phyloP scores from a whole-genome alignment of 2,113 vertebrate genomes.

The Menura novaehollandiae region DNA sequence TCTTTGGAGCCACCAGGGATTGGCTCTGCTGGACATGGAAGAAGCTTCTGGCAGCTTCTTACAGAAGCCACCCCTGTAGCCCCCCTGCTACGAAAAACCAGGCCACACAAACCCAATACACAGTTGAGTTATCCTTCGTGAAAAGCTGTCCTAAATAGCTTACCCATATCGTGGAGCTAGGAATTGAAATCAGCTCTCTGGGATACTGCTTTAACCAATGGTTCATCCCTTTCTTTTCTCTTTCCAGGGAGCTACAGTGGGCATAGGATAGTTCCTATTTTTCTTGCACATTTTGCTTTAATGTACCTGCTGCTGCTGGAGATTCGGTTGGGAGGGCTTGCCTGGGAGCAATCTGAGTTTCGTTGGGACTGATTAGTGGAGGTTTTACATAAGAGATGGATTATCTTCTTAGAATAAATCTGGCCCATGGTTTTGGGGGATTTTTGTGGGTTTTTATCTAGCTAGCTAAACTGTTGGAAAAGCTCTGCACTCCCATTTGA shows the following conservation, averaged over 20 bases:
- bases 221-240: neutral
- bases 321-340: neutral
- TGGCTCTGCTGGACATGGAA: too few species aligned
- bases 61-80: too few species aligned
- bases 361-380: neutral
- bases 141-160: neutral
- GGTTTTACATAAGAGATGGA: constrained; percentile 48
- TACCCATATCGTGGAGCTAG: neutral
- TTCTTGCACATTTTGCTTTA: neutral
- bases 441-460: neutral
- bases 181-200: neutral
- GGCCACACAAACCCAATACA: too few species aligned
- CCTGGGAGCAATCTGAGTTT: neutral
- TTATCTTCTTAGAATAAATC: constrained; percentile 31
- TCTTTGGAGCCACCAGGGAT: too few species aligned
- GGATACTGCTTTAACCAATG: neutral
- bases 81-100: too few species aligned
- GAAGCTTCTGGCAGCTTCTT: too few species aligned
- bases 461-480: neutral
- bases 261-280: neutral
- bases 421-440: neutral
- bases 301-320: neutral
- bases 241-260: neutral
- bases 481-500: neutral
- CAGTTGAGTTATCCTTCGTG: neutral